Base-by-base conservation (phyloP, 1,140 invertebrate genomes). In the Eupeodes corollae region DNA sequence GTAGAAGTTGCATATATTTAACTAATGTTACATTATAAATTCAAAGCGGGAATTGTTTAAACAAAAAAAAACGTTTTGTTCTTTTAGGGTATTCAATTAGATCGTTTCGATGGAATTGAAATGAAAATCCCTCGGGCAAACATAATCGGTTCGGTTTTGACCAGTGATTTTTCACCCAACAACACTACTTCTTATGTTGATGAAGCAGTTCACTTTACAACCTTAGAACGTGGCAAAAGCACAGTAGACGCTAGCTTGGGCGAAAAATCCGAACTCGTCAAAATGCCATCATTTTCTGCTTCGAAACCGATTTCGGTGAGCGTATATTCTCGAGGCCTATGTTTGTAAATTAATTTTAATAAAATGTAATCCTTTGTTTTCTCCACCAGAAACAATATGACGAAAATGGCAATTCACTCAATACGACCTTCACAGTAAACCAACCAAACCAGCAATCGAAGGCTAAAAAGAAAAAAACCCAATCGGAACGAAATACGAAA, bases 401-500 rank as follows among this genome's bases (percentile, higher is more conserved):
- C 56, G 72, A 75, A 52, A 75, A 74, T 42, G 70, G 71, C 8
- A 74, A 74, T 48, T 67, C 71, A 11, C 34, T 73, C 19, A 52
- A 53, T 39, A 35, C 34, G 34, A 12, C 12, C 12, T 35, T 19
- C 71, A 51, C 72, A 71, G 41, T 35, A 30, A 45, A 46, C 18
- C 48, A 46, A 50, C 50, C 51, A n/a, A n/a, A n/a, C n/a, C n/a
- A n/a, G 48, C 46, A 48, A 44, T 46, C 52, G 49, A 50, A 53
- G 46, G 52, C 52, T 16, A 19, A 65, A 69, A 47, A 71, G 70
- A 56, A 72, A 61, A 53, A 65, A 50, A 57, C 61, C 35, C 59
- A 64, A 48, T 60, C 67, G 40, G 64, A 73, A 31, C 58, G 66
- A 2, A 79, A 79, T 42, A 75, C 75, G 14, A 76, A 72, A 45